Percentiles rank a stretch among this genome's conserved stretches.
Conservation (phyloP, 2,888 invertebrate species). For the Nemurella pictetii region DNA sequence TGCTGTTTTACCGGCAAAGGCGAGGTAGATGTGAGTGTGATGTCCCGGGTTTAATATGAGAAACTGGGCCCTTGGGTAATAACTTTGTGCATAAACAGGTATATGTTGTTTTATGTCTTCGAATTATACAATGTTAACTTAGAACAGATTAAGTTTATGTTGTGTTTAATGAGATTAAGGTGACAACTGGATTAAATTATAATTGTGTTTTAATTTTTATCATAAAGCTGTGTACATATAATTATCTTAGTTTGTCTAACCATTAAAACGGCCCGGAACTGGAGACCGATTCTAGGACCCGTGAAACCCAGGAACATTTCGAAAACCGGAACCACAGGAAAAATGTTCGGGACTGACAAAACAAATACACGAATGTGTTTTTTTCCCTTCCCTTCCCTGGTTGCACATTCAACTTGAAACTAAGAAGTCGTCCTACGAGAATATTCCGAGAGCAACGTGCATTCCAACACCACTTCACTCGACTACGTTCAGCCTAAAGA, state of each 20-base stretch:
- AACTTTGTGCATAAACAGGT: slow-evolving; percentile 1
- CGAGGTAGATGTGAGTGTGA: not conserved
- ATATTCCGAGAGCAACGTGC: no score
- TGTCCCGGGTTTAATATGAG: not conserved
- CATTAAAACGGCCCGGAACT: no score
- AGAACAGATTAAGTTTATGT: slow-evolving; percentile 8
- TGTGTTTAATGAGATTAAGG: slow-evolving; percentile 2
- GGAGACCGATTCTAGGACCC: no score
- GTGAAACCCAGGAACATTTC: no score
- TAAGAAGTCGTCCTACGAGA: no score
- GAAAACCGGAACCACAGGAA: no score
- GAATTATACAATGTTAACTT: not conserved
- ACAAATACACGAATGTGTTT: no score
- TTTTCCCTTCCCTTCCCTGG: no score
- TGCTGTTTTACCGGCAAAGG: not conserved
- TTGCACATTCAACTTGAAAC: no score
- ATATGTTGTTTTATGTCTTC: slow-evolving; percentile 1
- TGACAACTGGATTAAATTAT: not conserved
- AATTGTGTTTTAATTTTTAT: not conserved
- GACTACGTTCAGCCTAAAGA: not conserved
- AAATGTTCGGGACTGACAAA: no score
- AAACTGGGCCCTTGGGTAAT: slow-evolving; percentile 15
- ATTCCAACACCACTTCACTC: no score
- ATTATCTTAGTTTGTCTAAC: no score
- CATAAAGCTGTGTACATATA: not conserved